Evolutionary conservation across 2,888 invertebrate genomes (phyloP).

Genomic region (Hermodice carunculata): DNA sequence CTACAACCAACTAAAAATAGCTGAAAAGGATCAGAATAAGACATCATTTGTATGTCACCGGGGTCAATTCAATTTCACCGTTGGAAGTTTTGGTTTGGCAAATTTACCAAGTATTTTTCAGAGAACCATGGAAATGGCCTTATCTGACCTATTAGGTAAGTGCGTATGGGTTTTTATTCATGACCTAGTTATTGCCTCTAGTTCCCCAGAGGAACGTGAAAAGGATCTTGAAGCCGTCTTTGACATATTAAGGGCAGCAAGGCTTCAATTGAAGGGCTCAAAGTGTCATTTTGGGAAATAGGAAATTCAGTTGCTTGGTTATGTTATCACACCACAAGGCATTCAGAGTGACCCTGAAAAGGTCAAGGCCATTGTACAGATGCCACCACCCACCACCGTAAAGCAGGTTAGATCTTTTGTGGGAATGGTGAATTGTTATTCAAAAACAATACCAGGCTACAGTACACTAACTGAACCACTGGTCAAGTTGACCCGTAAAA

Average conservation of each 20-base stretch:
- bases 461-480: slow-evolving; percentile 16
- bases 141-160: slow-evolving; percentile 6
- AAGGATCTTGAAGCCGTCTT: too few relatives aligned
- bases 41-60: slow-evolving; percentile 24
- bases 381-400: slow-evolving; percentile 2
- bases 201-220: too few relatives aligned
- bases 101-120: slow-evolving; percentile 31
- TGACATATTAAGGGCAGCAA: too few relatives aligned
- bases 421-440: too few relatives aligned
- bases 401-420: slow-evolving; percentile 8
- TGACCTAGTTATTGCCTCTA: slow-evolving; percentile 30
- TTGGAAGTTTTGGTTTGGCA: slow-evolving; percentile 31
- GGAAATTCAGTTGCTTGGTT: slow-evolving; percentile 28
- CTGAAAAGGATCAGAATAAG: slow-evolving; percentile 14
- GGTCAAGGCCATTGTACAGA: slow-evolving; percentile 13
- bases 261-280: slow-evolving; percentile 29
- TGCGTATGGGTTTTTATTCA: slow-evolving; percentile 29
- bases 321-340: slow-evolving; percentile 16
- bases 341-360: slow-evolving; percentile 30
- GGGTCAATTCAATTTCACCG: slow-evolving; percentile 24
- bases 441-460: slow-evolving; percentile 15
- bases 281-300: slow-evolving; percentile 29
- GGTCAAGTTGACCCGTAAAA: slow-evolving; percentile 2
- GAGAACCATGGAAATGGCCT: slow-evolving; percentile 20
- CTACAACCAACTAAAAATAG: slow-evolving; percentile 29